phyloP scores from a whole-genome alignment of 1,140 invertebrate genomes.

The Ctenoplectra terminalis region DNA sequence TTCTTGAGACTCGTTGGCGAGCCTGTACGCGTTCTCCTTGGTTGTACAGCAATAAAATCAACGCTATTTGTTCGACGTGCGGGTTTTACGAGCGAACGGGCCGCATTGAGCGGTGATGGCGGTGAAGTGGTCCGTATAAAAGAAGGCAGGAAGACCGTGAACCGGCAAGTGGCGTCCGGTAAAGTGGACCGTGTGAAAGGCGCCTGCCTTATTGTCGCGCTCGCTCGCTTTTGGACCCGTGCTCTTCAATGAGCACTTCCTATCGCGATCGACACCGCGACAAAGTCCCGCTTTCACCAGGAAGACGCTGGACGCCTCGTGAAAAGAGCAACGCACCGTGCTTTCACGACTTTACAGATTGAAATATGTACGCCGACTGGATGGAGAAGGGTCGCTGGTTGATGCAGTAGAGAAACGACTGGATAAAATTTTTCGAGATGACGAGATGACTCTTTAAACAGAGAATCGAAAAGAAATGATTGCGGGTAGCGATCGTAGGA shows the following conservation, averaged over 20 bases:
- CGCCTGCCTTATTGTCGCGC: conserved; percentile 32
- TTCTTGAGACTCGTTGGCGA: not conserved
- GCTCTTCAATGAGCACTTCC: conserved; percentile 14
- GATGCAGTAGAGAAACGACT: too few species aligned
- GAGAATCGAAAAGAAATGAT: not conserved
- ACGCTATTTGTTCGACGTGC: conserved; percentile 35
- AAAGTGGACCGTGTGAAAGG: conserved; percentile 45
- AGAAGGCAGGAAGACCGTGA: conserved; percentile 27
- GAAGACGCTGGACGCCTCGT: not conserved
- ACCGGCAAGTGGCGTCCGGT: conserved; percentile 39
- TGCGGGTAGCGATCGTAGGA: too few species aligned
- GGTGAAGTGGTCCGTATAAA: conserved; percentile 38
- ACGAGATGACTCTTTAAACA: too few species aligned
- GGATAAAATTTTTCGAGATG: too few species aligned
- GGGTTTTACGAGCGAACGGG: conserved; percentile 35
- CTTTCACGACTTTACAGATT: not conserved
- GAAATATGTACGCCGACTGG: not conserved
- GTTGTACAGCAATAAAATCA: conserved; percentile 40
- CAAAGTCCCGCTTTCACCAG: conserved; percentile 16
- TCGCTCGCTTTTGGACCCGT: conserved; percentile 24
- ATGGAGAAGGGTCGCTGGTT: too few species aligned
- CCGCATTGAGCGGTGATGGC: conserved; percentile 26
- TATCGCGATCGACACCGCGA: conserved; percentile 41
- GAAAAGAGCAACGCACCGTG: not conserved
- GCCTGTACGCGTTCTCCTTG: not conserved